Conservation (phyloP, 2,888 invertebrate genomes). For the Zygogramma bicolorata region DNA sequence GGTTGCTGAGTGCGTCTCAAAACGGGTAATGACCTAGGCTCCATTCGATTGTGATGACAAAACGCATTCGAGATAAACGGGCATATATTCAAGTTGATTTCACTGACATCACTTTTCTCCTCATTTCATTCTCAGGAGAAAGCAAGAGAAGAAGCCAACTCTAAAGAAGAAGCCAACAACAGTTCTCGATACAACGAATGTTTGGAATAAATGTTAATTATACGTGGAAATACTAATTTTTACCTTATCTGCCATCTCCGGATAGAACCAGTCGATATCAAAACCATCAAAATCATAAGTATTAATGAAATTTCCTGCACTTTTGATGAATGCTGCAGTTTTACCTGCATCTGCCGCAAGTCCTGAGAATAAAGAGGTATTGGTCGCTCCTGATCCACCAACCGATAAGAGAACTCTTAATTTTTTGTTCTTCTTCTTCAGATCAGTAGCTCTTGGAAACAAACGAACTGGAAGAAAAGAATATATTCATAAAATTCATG, state of each 20-base stretch:
- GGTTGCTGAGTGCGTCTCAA: too few species aligned
- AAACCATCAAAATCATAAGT: conserved; percentile 53
- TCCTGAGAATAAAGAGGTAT: conserved; percentile 41
- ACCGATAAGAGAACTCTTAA: conserved; percentile 51
- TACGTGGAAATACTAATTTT: too few species aligned
- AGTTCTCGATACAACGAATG: too few species aligned
- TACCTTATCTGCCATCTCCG: conserved; percentile 26
- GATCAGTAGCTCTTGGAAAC: conserved; percentile 40
- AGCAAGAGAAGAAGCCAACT: too few species aligned
- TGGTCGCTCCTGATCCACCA: conserved; percentile 48
- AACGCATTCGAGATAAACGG: too few species aligned
- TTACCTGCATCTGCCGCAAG: conserved; percentile 48
- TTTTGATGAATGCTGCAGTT: conserved; percentile 46
- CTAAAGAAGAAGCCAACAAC: too few species aligned
- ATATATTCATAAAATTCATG: neutral
- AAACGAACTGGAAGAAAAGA: conserved; percentile 34
- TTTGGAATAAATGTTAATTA: too few species aligned
- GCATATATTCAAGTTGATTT: too few species aligned
- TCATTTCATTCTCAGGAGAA: too few species aligned
- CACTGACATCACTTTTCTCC: too few species aligned
- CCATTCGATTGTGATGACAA: too few species aligned
- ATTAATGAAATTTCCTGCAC: conserved; percentile 44
- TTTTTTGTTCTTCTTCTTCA: conserved; percentile 50
- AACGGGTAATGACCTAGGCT: too few species aligned
- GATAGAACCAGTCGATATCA: conserved; percentile 55